These are phyloP conservation scores for Hirtodrosophila alboralis DNA, from an alignment of 2,888 invertebrate genomes.

Conservation along the genomic window DNA sequence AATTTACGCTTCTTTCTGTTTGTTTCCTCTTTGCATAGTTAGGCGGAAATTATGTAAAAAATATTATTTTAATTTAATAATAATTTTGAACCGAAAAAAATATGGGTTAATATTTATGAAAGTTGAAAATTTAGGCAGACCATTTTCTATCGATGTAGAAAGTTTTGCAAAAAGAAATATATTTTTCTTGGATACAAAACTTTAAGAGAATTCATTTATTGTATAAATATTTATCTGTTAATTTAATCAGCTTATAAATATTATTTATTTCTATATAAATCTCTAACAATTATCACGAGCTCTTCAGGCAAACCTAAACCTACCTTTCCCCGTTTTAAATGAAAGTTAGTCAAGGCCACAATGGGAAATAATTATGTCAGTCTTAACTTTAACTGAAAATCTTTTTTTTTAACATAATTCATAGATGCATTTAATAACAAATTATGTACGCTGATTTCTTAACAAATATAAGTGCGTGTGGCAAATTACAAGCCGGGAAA, in stretches of 20 bases:
- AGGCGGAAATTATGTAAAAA: conserved; percentile 21
- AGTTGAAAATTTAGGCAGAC: no score
- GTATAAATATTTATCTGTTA: no score
- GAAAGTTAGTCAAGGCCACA: conserved; percentile 30
- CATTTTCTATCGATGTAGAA: no score
- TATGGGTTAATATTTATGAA: no score
- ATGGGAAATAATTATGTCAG: conserved; percentile 47
- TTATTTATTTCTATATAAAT: no score
- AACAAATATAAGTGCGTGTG: conserved; percentile 46
- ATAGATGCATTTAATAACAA: conserved; percentile 39
- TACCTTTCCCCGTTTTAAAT: conserved; percentile 11
- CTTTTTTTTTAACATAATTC: conserved; percentile 2
- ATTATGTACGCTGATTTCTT: conserved; percentile 34
- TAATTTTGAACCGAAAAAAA: no score
- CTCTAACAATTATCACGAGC: no score
- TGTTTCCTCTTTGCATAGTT: conserved; percentile 1
- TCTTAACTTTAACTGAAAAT: conserved; percentile 16
- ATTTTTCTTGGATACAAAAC: no score
- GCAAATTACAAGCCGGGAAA: conserved; percentile 41
- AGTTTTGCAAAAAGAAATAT: no score
- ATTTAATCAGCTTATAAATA: no score
- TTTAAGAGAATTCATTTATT: no score
- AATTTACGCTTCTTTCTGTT: conserved; percentile 17
- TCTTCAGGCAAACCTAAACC: background rate
- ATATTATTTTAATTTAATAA: conserved; percentile 7